Evolutionary conservation across 2,888 invertebrate genomes (phyloP).

Genomic region (Sphaerophoria rueppellii): DNA sequence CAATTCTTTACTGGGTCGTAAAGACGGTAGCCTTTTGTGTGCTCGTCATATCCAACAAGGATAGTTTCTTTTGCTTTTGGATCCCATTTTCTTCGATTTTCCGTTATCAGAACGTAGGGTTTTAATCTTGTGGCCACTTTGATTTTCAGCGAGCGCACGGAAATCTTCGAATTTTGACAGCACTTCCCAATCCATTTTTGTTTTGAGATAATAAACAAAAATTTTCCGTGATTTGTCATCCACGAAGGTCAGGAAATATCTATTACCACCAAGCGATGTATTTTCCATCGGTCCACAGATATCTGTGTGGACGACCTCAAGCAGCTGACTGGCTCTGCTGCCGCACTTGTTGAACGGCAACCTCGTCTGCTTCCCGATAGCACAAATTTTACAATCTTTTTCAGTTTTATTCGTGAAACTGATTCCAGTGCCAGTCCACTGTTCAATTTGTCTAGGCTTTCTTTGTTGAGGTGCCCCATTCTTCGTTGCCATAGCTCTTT

Average conservation of each 20-base stretch:
- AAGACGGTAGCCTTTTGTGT: slow-evolving; percentile 63
- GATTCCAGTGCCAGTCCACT: slow-evolving; percentile 8
- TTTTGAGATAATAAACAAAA: too few species aligned
- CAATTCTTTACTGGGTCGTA: slow-evolving; percentile 12
- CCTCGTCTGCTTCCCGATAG: neutral
- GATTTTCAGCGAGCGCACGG: too few species aligned
- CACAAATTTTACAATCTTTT: too few species aligned
- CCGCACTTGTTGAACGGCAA: neutral
- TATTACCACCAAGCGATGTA: too few species aligned
- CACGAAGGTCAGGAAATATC: too few species aligned
- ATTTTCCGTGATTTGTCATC: too few species aligned
- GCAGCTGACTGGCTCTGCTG: neutral
- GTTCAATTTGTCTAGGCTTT: neutral
- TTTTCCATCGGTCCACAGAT: too few species aligned
- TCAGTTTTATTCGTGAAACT: neutral
- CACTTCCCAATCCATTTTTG: too few species aligned
- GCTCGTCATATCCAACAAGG: slow-evolving; percentile 51
- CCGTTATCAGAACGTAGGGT: too few species aligned
- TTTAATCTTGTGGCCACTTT: too few species aligned
- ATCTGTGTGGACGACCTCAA: neutral
- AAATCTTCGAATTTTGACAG: too few species aligned
- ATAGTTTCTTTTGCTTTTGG: slow-evolving; percentile 53
- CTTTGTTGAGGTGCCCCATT: slow-evolving; percentile 1
- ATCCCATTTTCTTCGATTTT: slow-evolving; percentile 54
- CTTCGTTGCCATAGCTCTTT: slow-evolving; percentile 7